Evolutionary conservation across 2,113 vertebrate genomes (phyloP), one percentile per base, ranked within the genome.

Genomic region (Trematomus loennbergii): DNA sequence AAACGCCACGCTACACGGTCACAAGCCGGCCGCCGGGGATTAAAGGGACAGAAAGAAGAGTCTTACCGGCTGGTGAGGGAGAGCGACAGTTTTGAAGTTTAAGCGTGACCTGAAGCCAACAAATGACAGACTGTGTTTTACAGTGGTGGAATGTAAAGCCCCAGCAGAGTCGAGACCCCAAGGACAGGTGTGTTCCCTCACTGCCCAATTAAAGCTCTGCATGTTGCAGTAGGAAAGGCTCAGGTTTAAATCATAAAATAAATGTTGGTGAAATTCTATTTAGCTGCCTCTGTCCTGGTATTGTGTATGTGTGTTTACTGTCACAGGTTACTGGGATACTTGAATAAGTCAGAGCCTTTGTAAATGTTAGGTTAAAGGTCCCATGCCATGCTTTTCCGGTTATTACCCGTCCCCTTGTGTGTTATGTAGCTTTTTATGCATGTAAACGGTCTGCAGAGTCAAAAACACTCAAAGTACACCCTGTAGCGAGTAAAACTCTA

Each of bases 11-110:
- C 72, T 92, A 85, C 80, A 81, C 83, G 66, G 92, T 90, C 93
- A 95, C 93, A 91, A 91, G 84, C 86, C 4, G 83, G 76, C 92
- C 84, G 75, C 84, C 75, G 64, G 93, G 90, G 93, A 93, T 93
- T 93, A 92, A 84, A 88, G 78, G 83, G 88, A 92, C 89, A 88
- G 88, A 92, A 85, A 86, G 84, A 81, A 64, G 69, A 86, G 60
- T 81, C 90, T 90, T 52, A 87, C 72, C 69, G 74, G 80, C 72
- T 77, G 71, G 48, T 69, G 43, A 72, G 76, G 65, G 62, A 83
- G 46, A 59, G 83, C 61, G 20, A 81, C 74, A 61, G 62, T 68
- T 85, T 16, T 86, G 71, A 92, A 87, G 77, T 87, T 84, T 68
- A 72, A 81, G 70, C 70, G 68, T 83, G 79, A 82, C 72, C 48